Percentiles rank a stretch among this genome's conserved stretches.
Conservation (phyloP, 2,797 vertebrate species). For the Crossoptilon crossoptilon region DNA sequence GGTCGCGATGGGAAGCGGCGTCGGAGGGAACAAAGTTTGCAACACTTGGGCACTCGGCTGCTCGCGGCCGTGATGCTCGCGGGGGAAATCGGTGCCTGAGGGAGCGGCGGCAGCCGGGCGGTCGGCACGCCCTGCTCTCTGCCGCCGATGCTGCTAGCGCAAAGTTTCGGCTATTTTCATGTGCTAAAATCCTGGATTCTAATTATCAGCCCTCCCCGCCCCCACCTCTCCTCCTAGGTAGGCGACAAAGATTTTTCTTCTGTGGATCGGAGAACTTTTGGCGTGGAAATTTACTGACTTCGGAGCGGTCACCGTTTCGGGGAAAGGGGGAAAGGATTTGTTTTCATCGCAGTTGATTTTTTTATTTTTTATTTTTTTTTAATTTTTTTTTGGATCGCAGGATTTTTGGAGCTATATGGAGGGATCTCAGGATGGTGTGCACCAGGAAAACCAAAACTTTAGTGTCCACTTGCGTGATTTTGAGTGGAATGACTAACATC, state of each 20-base stretch:
- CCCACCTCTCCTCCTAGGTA: constrained; percentile 42
- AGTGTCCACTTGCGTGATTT: constrained; percentile 98
- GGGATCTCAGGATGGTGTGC: constrained; percentile 96
- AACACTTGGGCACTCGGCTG: not conserved
- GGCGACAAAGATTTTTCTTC: constrained; percentile 41
- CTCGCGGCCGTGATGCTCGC: not conserved
- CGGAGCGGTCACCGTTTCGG: constrained; percentile 34
- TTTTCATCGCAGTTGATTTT: constrained; percentile 20
- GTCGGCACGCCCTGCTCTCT: not conserved
- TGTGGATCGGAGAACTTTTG: constrained; percentile 43
- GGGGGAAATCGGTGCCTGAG: not conserved
- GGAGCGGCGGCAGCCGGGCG: not conserved
- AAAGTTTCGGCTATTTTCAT: constrained; percentile 53
- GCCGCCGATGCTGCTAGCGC: not conserved
- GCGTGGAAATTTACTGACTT: constrained; percentile 65
- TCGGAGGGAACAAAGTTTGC: constrained; percentile 74
- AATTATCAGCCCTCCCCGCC: not conserved
- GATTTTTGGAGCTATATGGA: constrained; percentile 86
- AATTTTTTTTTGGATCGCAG: constrained; percentile 54
- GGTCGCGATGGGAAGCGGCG: constrained; percentile 70
- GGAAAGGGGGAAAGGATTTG: not conserved
- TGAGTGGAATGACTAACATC: constrained; percentile 98
- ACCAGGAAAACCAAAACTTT: constrained; percentile 99
- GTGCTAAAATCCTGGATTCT: constrained; percentile 9
- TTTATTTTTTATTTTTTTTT: not conserved